phyloP scores from a whole-genome alignment of 1,140 invertebrate species.

The Psilanteris sp. region DNA sequence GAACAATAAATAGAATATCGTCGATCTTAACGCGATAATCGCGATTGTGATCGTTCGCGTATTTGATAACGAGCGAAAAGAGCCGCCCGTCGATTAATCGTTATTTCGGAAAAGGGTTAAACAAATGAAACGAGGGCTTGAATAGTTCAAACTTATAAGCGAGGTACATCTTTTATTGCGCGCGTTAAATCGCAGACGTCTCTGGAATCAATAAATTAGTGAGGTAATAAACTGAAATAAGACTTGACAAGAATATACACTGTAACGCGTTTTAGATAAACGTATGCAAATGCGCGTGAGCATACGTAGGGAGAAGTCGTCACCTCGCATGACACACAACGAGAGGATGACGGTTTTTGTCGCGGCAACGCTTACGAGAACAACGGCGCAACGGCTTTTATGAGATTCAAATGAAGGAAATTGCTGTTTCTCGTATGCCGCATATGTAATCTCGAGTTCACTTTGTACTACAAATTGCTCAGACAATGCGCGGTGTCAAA shows the following conservation, averaged over 20 bases:
- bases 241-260: not conserved
- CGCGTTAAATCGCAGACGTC: no score
- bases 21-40: no score
- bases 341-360: constrained; percentile 3
- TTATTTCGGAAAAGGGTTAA: no score
- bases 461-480: no score
- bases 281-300: constrained; percentile 13
- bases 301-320: constrained; percentile 8
- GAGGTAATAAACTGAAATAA: constrained; percentile 10
- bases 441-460: no score
- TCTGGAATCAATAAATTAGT: constrained; percentile 12
- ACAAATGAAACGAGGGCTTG: no score
- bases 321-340: constrained; percentile 3
- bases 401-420: not conserved
- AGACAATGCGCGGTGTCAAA: no score
- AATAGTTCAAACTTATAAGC: no score
- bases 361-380: not conserved
- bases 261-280: constrained; percentile 11
- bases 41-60: no score
- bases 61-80: no score
- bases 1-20: not conserved
- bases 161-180: no score
- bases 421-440: not conserved
- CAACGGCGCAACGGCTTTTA: not conserved
- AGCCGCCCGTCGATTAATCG: no score